Evolutionary conservation across 1,140 invertebrate species (phyloP).

Genomic region (Zaprionus tsacasi): DNA sequence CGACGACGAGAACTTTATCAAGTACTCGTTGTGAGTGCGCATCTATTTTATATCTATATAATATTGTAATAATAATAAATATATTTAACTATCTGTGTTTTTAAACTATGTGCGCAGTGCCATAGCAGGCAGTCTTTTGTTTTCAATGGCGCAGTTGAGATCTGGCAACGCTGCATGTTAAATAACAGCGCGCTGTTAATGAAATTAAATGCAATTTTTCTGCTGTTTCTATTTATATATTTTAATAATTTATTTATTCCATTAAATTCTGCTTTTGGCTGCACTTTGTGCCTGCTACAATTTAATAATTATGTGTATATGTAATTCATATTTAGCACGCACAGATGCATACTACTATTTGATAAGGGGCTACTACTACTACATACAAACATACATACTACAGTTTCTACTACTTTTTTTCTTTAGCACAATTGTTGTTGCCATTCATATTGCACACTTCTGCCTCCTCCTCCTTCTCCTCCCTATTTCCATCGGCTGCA

Average conservation of each 20-base stretch:
- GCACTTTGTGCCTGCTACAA: slow-evolving; percentile 40
- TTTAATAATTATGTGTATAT: slow-evolving; percentile 9
- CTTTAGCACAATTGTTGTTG: slow-evolving; percentile 64
- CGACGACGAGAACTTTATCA: slow-evolving; percentile 87
- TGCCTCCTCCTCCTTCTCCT: slow-evolving; percentile 36
- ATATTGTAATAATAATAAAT: not conserved
- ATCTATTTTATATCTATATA: not conserved
- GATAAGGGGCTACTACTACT: slow-evolving; percentile 33
- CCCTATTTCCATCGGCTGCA: slow-evolving; percentile 45
- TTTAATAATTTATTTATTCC: slow-evolving; percentile 52
- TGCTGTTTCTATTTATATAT: slow-evolving; percentile 6
- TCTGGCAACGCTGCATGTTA: slow-evolving; percentile 6
- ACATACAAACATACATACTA: slow-evolving; percentile 19
- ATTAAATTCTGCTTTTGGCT: slow-evolving; percentile 17
- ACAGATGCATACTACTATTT: slow-evolving; percentile 29
- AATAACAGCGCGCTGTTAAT: too few relatives aligned
- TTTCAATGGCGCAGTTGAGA: not conserved
- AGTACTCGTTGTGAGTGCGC: slow-evolving; percentile 14
- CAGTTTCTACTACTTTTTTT: slow-evolving; percentile 55
- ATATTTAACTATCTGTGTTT: not conserved
- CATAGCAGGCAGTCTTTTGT: slow-evolving; percentile 22
- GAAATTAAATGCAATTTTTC: not conserved
- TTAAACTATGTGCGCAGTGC: not conserved
- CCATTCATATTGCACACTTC: slow-evolving; percentile 60
- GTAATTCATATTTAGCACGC: slow-evolving; percentile 20